Percentiles rank a stretch among this genome's conserved stretches.
Conservation (phyloP, 2,888 invertebrate genomes). For the Octonoba sinensis region DNA sequence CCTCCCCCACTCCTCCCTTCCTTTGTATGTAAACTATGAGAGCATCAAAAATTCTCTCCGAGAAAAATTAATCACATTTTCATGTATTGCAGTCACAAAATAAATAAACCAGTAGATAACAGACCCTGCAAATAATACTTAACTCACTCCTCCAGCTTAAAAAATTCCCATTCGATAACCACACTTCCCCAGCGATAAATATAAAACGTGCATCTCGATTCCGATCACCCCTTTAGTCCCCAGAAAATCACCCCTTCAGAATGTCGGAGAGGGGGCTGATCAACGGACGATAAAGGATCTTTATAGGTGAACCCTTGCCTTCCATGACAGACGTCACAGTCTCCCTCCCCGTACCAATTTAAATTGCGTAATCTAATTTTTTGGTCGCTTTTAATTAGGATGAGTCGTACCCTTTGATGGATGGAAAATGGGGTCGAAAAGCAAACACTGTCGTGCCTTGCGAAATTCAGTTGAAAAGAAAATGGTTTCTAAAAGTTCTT, state of each 20-base stretch:
- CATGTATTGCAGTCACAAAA: too few relatives aligned
- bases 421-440: slow-evolving; percentile 21
- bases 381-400: slow-evolving; percentile 41
- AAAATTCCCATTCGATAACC: too few relatives aligned
- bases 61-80: too few relatives aligned
- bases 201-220: slow-evolving; percentile 12
- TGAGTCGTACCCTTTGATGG: slow-evolving; percentile 28
- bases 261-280: slow-evolving; percentile 7
- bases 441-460: neutral
- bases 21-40: too few relatives aligned
- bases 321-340: slow-evolving; percentile 1
- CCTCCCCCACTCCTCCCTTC: too few relatives aligned
- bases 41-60: too few relatives aligned
- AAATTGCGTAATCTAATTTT: slow-evolving; percentile 57
- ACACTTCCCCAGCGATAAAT: neutral
- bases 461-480: neutral
- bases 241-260: slow-evolving; percentile 37
- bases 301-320: slow-evolving; percentile 39
- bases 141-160: too few relatives aligned
- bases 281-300: neutral
- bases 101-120: too few relatives aligned
- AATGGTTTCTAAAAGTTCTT: too few relatives aligned
- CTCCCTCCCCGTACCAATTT: slow-evolving; percentile 36
- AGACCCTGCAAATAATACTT: too few relatives aligned
- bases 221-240: slow-evolving; percentile 42